Percentiles rank a stretch among this genome's conserved stretches.
phyloP scores from a whole-genome alignment of 2,888 invertebrate genomes.

The Pyrocoelia pectoralis region DNA sequence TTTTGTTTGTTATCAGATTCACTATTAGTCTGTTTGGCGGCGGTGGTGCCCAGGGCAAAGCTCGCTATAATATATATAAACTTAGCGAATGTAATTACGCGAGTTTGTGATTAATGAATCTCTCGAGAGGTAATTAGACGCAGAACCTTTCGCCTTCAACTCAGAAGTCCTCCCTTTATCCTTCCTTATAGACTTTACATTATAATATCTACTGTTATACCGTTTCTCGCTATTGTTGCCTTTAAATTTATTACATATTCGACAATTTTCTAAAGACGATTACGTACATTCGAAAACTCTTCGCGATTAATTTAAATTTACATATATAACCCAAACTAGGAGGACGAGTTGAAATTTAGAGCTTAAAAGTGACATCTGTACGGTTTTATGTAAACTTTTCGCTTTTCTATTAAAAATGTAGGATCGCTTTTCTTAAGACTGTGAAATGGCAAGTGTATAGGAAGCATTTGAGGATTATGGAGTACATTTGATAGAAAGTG shows the following conservation, averaged over 20 bases:
- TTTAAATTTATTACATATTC: conserved; percentile 26
- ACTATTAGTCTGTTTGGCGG: conserved; percentile 51
- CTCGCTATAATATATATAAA: conserved; percentile 56
- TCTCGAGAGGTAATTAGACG: conserved; percentile 61
- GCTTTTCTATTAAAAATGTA: not conserved
- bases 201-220: conserved; percentile 22
- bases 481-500: conserved; percentile 48
- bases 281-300: not conserved
- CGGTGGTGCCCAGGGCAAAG: conserved; percentile 39
- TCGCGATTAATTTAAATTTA: conserved; percentile 33
- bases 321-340: no score
- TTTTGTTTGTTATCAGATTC: conserved; percentile 53
- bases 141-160: conserved; percentile 57
- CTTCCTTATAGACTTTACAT: conserved; percentile 30
- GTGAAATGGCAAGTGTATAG: conserved; percentile 56
- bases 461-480: conserved; percentile 44
- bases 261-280: conserved; percentile 20
- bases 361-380: conserved; percentile 18
- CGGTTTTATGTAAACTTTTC: not conserved
- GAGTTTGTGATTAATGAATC: conserved; percentile 62
- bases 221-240: conserved; percentile 23
- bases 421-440: conserved; percentile 43
- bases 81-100: conserved; percentile 60
- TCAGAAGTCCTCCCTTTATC: conserved; percentile 48
- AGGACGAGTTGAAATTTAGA: no score